phyloP scores from a whole-genome alignment of 2,113 vertebrate species.

The Prietella phreatophila region DNA sequence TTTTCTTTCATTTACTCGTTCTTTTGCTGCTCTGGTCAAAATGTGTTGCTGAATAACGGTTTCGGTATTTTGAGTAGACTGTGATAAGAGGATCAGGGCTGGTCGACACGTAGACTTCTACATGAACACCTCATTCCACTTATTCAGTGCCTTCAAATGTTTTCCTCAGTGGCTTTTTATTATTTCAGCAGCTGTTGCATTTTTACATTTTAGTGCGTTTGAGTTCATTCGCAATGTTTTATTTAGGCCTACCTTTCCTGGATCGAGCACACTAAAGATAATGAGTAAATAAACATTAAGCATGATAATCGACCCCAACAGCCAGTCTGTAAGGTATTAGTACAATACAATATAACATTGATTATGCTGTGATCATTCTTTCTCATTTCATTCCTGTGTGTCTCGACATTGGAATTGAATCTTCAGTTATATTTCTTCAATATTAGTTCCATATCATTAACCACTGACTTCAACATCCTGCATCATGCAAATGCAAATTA shows the following conservation, averaged over 20 bases:
- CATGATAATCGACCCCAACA: not conserved
- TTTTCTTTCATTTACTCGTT: not conserved
- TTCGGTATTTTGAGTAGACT: not conserved
- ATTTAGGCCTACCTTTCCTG: not conserved
- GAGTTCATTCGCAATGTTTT: not conserved
- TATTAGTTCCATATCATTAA: not conserved
- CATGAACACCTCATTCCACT: not conserved
- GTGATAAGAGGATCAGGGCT: not conserved
- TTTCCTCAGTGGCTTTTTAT: not conserved
- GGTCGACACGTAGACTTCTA: constrained; percentile 34
- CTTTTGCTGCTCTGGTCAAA: not conserved
- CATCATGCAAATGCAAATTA: not conserved
- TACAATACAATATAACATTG: not conserved
- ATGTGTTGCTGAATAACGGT: not conserved
- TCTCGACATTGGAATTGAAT: not conserved
- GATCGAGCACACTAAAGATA: not conserved
- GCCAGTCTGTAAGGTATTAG: not conserved
- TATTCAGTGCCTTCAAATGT: not conserved
- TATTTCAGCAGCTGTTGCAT: not conserved
- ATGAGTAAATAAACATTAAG: not conserved
- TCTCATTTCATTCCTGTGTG: not conserved
- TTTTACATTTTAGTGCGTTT: not conserved
- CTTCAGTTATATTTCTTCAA: not conserved
- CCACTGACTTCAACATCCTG: not conserved
- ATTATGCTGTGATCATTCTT: not conserved